Percentiles rank a stretch among this genome's conserved stretches.
phyloP scores from a whole-genome alignment of 2,797 vertebrate species.

The Valencia hispanica region DNA sequence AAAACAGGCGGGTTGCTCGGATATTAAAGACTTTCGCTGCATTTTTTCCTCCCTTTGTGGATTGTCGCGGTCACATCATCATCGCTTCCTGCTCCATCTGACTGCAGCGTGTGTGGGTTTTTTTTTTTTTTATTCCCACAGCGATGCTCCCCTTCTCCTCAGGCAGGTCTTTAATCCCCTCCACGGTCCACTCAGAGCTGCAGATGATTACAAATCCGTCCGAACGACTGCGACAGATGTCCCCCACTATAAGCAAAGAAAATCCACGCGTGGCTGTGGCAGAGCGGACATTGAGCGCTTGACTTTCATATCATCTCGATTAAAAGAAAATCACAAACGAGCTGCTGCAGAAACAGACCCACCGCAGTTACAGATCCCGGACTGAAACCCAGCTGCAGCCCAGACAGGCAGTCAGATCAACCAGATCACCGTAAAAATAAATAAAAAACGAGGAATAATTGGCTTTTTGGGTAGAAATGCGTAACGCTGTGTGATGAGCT shows the following conservation, averaged over 20 bases:
- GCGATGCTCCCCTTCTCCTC: constrained; percentile 41
- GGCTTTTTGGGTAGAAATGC: not conserved
- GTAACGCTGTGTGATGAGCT: constrained; percentile 30
- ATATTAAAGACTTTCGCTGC: constrained; percentile 30
- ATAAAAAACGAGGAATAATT: constrained; percentile 15
- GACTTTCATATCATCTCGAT: constrained; percentile 76
- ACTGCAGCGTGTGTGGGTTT: constrained; percentile 45
- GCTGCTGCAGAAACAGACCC: constrained; percentile 8
- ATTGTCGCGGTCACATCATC: constrained; percentile 66
- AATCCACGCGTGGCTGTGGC: constrained; percentile 49
- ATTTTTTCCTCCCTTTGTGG: constrained; percentile 26
- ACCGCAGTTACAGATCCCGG: not conserved
- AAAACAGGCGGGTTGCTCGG: not conserved
- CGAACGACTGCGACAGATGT: constrained; percentile 55
- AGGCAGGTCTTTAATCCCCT: constrained; percentile 20
- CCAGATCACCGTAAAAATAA: not conserved
- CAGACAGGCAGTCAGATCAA: not conserved
- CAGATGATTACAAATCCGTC: constrained; percentile 40
- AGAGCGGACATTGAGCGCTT: constrained; percentile 78
- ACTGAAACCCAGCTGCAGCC: not conserved
- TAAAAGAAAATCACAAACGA: constrained; percentile 34
- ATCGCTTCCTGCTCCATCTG: constrained; percentile 54
- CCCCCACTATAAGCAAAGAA: constrained; percentile 31
- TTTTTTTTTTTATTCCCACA: not conserved
- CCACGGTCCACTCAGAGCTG: constrained; percentile 13